Base-by-base conservation (phyloP, 2,113 vertebrate genomes). In the Bothrops jararaca region DNA sequence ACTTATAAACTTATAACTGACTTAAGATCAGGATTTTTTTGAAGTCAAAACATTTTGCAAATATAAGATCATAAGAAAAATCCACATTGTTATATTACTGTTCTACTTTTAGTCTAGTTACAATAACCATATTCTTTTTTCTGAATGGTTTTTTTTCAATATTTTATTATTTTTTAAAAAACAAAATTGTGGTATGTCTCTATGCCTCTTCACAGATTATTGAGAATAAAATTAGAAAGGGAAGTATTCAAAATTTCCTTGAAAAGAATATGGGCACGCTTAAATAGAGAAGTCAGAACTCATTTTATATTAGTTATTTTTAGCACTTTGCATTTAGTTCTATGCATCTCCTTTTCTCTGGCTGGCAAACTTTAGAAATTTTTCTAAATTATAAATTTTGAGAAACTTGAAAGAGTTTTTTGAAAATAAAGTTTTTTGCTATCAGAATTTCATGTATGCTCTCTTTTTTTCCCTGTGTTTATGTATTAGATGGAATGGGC, bases 401-500 rank as follows among this genome's bases (percentile, higher is more conserved):
- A 90, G 34, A 92, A 94, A 95, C 56, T 89, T 23, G 50, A 93
- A 95, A 52, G 26, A 53, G 56, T 0, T 89, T 93, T 60, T 24
- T 52, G 54, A 92, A 56, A 60, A 74, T 48, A 42, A 80, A 80
- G 74, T 80, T 80, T 50, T 94, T 85, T 92, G 60, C 88, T 96
- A 90, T 95, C 91, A 90, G 45, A 39, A 85, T 93, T 88, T 13
- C 90, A 22, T 94, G 80, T 95, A 80, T 92, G 92, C 89, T 92
- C n/a, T 53, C 5, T 95, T 57, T 93, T 92, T 54, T 92, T 52
- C 88, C 89, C 52, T 95, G 80, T 91, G 85, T 58, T 60, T 56
- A 69, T 90, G 34, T 87, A 91, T 91, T 52, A 99, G 99, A 99
- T 98, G 99, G 99, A 95, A 99, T 99, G 99, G 99, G 99, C 94